Percentiles rank a stretch among this genome's conserved stretches.
Evolutionary conservation across 2,797 vertebrate genomes (phyloP).

Genomic region (Rachycentron canadum): DNA sequence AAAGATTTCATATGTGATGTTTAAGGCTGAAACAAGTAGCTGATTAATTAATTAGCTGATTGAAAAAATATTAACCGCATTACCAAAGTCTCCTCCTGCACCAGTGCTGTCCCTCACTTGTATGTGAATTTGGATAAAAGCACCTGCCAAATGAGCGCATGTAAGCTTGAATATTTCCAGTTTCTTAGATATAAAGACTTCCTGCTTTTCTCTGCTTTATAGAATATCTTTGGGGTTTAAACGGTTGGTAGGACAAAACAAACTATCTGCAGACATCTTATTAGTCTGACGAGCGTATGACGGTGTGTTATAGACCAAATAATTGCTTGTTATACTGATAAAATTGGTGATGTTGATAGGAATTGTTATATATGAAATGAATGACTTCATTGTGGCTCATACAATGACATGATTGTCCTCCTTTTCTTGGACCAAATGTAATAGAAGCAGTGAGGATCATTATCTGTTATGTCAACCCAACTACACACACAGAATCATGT

Average conservation of each 20-base stretch:
- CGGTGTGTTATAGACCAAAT: not conserved
- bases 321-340: not conserved
- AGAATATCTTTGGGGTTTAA: not conserved
- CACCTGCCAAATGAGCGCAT: too few species aligned
- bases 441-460: not conserved
- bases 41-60: not conserved
- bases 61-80: not conserved
- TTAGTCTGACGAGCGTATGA: not conserved
- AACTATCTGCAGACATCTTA: not conserved
- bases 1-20: conserved; percentile 2
- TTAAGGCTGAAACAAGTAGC: not conserved
- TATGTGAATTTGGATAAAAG: too few species aligned
- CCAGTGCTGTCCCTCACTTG: too few species aligned
- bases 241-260: not conserved
- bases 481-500: conserved; percentile 1
- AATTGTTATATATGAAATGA: too few species aligned
- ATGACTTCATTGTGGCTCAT: not conserved
- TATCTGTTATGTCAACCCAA: not conserved
- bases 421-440: not conserved
- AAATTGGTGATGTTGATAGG: not conserved
- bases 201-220: not conserved
- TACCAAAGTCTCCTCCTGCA: too few species aligned
- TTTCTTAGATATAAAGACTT: not conserved
- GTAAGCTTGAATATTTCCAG: not conserved
- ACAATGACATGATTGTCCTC: not conserved